Evolutionary conservation across 2,888 invertebrate genomes (phyloP).

Genomic region (Eupelmus urozonus): DNA sequence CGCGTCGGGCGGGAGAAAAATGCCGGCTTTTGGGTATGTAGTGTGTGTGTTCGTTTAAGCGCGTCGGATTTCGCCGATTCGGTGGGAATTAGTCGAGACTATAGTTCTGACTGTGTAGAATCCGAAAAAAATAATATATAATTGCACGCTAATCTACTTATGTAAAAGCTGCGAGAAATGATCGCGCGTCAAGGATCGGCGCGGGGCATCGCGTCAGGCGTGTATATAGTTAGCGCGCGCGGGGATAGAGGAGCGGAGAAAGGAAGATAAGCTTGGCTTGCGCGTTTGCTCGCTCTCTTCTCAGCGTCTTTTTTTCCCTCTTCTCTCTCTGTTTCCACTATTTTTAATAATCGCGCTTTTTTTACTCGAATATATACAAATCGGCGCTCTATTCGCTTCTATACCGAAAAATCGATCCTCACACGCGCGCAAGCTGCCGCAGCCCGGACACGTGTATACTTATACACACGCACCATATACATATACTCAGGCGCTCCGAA

Average conservation of each 20-base stretch:
- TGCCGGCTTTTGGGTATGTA: slow-evolving; percentile 19
- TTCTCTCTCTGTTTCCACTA: not conserved
- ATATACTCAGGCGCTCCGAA: not conserved
- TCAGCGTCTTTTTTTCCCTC: slow-evolving; percentile 16
- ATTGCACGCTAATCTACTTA: too few relatives aligned
- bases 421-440: not conserved
- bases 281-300: not conserved
- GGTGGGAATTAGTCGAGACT: not conserved
- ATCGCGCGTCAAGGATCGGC: too few relatives aligned
- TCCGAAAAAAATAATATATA: not conserved
- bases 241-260: not conserved
- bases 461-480: not conserved
- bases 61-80: too few relatives aligned
- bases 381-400: too few relatives aligned
- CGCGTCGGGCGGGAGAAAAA: slow-evolving; percentile 21
- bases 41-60: too few relatives aligned
- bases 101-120: not conserved
- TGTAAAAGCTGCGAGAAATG: too few relatives aligned
- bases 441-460: not conserved
- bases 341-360: slow-evolving; percentile 31
- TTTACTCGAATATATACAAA: too few relatives aligned
- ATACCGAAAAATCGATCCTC: slow-evolving; percentile 38
- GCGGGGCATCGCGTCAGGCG: not conserved
- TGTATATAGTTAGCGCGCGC: not conserved
- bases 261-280: slow-evolving; percentile 39